Base-by-base conservation (phyloP, 2,113 vertebrate genomes). In the Capreolus pygargus region DNA sequence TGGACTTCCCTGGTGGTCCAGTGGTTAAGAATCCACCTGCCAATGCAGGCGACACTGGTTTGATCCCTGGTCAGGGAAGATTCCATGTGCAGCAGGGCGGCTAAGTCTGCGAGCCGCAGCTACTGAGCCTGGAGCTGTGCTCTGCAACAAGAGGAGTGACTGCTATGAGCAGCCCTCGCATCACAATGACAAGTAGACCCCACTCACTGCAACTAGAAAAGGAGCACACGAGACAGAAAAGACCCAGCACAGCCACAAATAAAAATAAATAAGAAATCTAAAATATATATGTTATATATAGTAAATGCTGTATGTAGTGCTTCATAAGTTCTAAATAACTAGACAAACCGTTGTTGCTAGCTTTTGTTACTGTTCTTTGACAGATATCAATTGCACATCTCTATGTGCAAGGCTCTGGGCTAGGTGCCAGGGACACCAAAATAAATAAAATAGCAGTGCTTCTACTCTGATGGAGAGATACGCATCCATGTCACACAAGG, bases 261-360 rank as follows among this genome's bases (percentile, higher is more conserved):
- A 76, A 76, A 76, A 76, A 76, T 27, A 76, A 43, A 76, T 13
- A 13, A 76, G 43, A 74, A 39, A 6, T 39, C 6, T 39, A 23
- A 67, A 74, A 39, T 25, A 43, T 57, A 57, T 57, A 57, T 57
- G 9, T 74, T 74, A 74, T 25, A 70, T 86, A 74, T 45, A 64
- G 45, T 94, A 92, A 92, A 50, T 90, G 28, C 55, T 86, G 2
- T 79, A 92, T 19, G 47, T 70, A 61, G 30, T 79, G 7, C 79
- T 87, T 89, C 4, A 1, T 83, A 74, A 55, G 54, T 95, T 94
- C 84, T 64, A 19, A 89, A 84, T 92, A 79, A 84, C 55, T 83
- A 54, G 33, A 39, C 45, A 88, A 47, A 83, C 88, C 7, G 39
- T 86, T 70, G 4, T 86, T 95, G 8, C 15, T 94, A 58, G 13